Base-by-base conservation (phyloP, 1,140 invertebrate genomes). In the Agrypnia vestita region DNA sequence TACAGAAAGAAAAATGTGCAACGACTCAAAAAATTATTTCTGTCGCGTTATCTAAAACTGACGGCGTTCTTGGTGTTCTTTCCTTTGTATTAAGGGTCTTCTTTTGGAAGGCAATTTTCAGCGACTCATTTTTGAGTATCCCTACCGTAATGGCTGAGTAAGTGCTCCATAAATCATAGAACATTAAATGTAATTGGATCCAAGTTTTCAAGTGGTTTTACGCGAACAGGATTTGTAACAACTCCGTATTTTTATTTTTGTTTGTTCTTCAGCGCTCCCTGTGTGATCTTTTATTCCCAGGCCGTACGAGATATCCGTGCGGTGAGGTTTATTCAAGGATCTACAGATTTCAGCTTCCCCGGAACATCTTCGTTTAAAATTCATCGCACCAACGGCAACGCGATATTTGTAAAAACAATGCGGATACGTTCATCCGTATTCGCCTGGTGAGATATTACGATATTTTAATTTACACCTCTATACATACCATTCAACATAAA, bases 111-210 rank as follows among this genome's bases (percentile, higher is more conserved):
- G n/a, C 21, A 59, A 59, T 10, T 59, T 21, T 9, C 15, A 19
- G 17, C n/a, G 21, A 59, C 9, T 7, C 6, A 17, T 15, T 56
- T 56, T 59, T 6, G 25, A 35, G 25, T 35, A 35, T 35, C 4
- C 64, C 15, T 21, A 10, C 64, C 64, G 46, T 15, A 69, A 49
- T 47, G 46, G 44, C 46, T 9, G 17, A 17, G 64, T 69, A 69
- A 69, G 76, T 47, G 44, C 61, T 17, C 78, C 73, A 71, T 82
- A 82, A 82, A 82, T 82, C 81, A 79, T 73, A 44, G 35, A 73
- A 82, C 81, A 82, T 82, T 82, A 79, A 79, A 79, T 69, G 81
- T 77, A 82, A 82, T 82, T 79, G 81, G 77, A 79, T 47, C 62
- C 64, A 46, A 69, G 49, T 67, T 79, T 71, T 76, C 78, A 55